These are phyloP conservation scores for Scolopax mira DNA, from an alignment of 2,113 vertebrate species.

Conservation along the genomic window DNA sequence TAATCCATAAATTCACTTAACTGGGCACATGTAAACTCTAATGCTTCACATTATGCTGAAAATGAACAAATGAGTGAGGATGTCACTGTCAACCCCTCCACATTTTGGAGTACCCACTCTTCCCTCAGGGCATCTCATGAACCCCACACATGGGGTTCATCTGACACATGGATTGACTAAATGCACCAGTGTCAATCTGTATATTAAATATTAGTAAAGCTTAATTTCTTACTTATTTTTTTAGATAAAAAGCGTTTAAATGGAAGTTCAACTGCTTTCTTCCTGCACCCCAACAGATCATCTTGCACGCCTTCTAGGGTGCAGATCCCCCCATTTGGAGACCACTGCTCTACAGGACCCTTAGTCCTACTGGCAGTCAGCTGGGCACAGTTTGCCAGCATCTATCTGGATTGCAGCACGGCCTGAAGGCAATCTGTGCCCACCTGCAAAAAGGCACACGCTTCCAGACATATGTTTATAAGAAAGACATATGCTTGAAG, in stretches of 20 bases:
- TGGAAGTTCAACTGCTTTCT: neutral
- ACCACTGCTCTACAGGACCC: neutral
- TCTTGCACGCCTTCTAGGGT: neutral
- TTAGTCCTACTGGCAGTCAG: neutral
- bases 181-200: neutral
- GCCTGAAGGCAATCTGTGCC: neutral
- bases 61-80: neutral
- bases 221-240: neutral
- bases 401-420: neutral
- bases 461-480: neutral
- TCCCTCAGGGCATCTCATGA: neutral
- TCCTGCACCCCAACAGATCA: accelerated
- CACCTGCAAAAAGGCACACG: neutral
- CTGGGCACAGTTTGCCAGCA: neutral
- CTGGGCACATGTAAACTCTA: neutral
- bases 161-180: neutral
- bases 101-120: accelerated
- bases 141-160: neutral
- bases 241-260: neutral
- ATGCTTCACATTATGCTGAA: neutral
- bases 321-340: neutral
- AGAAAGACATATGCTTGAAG: neutral
- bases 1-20: conserved; percentile 1
- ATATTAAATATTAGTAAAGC: neutral
- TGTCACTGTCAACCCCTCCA: neutral